A percentile compares a stretch with the other conserved stretches of the same genome.
phyloP scores from a whole-genome alignment of 2,113 vertebrate species.

The Neodontobutis hainanensis region DNA sequence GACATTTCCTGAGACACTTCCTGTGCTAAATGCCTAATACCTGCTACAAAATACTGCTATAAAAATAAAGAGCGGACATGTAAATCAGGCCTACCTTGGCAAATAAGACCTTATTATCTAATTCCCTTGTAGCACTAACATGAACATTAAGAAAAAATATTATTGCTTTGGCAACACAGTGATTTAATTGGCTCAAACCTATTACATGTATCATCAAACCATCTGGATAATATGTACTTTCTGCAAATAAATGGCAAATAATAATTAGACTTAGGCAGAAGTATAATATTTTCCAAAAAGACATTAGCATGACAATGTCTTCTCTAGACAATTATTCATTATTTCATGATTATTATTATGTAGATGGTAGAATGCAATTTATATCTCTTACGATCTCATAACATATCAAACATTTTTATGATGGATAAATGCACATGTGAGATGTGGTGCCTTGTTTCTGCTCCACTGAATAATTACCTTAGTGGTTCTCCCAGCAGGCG shows the following conservation, averaged over 20 bases:
- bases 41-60: conserved; percentile 11
- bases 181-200: conserved; percentile 10
- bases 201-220: neutral
- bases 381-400: too few relatives aligned
- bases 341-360: too few relatives aligned
- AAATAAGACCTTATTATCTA: conserved; percentile 3
- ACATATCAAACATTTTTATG: too few relatives aligned
- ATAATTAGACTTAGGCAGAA: conserved; percentile 7
- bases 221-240: conserved; percentile 27
- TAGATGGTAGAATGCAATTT: too few relatives aligned
- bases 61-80: neutral
- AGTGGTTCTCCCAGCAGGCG: neutral
- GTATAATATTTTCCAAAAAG: conserved; percentile 10
- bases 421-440: neutral
- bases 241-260: conserved; percentile 8
- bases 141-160: conserved; percentile 7
- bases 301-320: conserved; percentile 18
- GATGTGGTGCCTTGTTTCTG: neutral
- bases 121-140: neutral
- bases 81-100: neutral
- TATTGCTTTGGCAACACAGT: conserved; percentile 13
- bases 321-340: neutral
- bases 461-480: neutral
- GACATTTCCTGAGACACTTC: conserved; percentile 16
- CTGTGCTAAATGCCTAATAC: conserved; percentile 27